Percentiles rank a stretch among this genome's conserved stretches.
These are phyloP conservation scores for Myotis myotis DNA, from an alignment of 2,797 vertebrate species.

Conservation along the genomic window DNA sequence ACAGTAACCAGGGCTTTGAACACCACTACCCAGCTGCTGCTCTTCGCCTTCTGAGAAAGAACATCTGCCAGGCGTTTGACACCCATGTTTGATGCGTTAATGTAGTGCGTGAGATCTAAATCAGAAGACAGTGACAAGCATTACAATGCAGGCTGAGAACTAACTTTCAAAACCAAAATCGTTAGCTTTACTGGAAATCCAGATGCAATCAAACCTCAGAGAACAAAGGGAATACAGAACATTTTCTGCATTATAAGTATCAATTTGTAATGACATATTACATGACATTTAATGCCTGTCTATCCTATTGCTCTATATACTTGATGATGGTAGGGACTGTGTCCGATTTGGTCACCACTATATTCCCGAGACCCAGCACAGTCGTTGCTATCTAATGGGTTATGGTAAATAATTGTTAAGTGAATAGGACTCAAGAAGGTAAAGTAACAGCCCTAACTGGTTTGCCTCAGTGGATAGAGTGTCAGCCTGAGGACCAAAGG, in stretches of 20 bases:
- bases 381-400: neutral
- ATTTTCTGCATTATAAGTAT: neutral
- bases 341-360: neutral
- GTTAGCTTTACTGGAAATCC: conserved; percentile 4
- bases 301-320: neutral
- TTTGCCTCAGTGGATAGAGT: too few relatives aligned
- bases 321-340: neutral
- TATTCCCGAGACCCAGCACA: neutral
- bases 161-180: neutral
- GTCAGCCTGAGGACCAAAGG: too few relatives aligned
- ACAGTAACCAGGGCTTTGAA: conserved; percentile 97
- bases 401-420: neutral
- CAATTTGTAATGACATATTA: neutral
- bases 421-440: neutral
- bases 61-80: conserved; percentile 93
- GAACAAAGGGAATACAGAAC: neutral
- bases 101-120: conserved; percentile 94
- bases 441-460: neutral
- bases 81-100: conserved; percentile 96
- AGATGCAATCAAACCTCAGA: neutral
- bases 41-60: conserved; percentile 91
- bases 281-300: neutral
- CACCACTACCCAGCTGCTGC: conserved; percentile 96
- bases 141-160: conserved; percentile 38
- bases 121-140: conserved; percentile 61